phyloP scores from a whole-genome alignment of 2,888 invertebrate genomes.

The Zaprionus bogoriensis region DNA sequence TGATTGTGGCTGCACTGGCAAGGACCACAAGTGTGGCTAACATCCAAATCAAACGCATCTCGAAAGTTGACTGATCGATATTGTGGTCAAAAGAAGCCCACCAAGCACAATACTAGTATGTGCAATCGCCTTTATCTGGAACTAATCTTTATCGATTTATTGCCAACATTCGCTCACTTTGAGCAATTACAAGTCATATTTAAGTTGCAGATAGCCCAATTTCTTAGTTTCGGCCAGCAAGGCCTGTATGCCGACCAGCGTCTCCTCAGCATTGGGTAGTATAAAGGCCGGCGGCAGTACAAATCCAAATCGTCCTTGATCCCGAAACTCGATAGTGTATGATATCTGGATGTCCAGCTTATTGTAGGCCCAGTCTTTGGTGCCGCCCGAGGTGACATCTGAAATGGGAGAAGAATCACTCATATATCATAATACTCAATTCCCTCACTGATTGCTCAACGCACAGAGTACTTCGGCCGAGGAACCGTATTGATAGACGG shows the following conservation, averaged over 20 bases:
- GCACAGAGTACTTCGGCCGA: slow-evolving; percentile 85
- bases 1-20: slow-evolving; percentile 46
- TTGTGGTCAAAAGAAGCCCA: not conserved
- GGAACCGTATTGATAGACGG: slow-evolving; percentile 84
- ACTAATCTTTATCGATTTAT: slow-evolving; percentile 50
- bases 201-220: slow-evolving; percentile 56
- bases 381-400: slow-evolving; percentile 82
- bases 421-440: too few species aligned
- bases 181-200: slow-evolving; percentile 28
- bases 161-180: not conserved
- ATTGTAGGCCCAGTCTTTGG: slow-evolving; percentile 84
- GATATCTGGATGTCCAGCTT: slow-evolving; percentile 83
- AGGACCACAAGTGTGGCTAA: slow-evolving; percentile 41
- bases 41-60: slow-evolving; percentile 11
- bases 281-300: slow-evolving; percentile 87
- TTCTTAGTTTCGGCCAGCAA: slow-evolving; percentile 81
- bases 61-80: not conserved
- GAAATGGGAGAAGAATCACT: not conserved
- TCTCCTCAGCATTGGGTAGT: slow-evolving; percentile 85
- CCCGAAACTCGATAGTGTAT: slow-evolving; percentile 84
- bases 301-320: slow-evolving; percentile 87
- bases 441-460: not conserved
- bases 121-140: slow-evolving; percentile 9
- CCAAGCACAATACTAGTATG: not conserved
- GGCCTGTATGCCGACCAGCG: slow-evolving; percentile 83